Conservation (phyloP, 2,888 invertebrate genomes). For the Eledona agricola region DNA sequence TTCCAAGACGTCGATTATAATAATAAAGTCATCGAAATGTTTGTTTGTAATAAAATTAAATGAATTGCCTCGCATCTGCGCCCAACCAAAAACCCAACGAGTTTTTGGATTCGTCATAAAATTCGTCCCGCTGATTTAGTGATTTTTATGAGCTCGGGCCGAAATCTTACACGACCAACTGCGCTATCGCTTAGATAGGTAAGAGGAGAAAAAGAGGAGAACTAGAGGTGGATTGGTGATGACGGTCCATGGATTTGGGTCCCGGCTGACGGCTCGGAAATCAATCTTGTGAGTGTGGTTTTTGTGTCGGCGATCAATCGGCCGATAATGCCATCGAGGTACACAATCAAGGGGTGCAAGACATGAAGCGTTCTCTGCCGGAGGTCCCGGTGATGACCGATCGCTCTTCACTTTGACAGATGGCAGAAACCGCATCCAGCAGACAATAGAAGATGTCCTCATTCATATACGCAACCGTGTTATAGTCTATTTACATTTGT, state of each 20-base stretch:
- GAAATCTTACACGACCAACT: too few species aligned
- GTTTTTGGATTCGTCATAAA: too few species aligned
- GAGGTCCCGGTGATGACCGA: constrained; percentile 60
- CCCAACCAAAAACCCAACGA: too few species aligned
- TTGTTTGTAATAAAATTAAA: too few species aligned
- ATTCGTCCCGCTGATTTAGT: too few species aligned
- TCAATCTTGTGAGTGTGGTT: constrained; percentile 37
- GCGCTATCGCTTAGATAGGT: too few species aligned
- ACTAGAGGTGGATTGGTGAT: too few species aligned
- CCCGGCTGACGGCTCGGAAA: constrained; percentile 26
- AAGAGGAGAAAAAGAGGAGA: too few species aligned
- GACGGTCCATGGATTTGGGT: constrained; percentile 3
- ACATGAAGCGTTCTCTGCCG: constrained; percentile 50
- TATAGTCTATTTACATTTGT: constrained; percentile 48
- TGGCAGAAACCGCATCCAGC: constrained; percentile 57
- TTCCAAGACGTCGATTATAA: too few species aligned
- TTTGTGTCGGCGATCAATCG: constrained; percentile 45
- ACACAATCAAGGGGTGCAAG: constrained; percentile 41
- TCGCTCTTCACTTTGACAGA: constrained; percentile 62
- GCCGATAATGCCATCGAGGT: constrained; percentile 42
- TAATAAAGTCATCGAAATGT: too few species aligned
- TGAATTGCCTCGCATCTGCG: too few species aligned
- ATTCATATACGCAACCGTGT: constrained; percentile 52
- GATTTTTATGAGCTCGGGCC: too few species aligned
- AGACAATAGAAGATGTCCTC: constrained; percentile 57